phyloP scores from a whole-genome alignment of 2,888 invertebrate species.

The Tryphoninae sp. region DNA sequence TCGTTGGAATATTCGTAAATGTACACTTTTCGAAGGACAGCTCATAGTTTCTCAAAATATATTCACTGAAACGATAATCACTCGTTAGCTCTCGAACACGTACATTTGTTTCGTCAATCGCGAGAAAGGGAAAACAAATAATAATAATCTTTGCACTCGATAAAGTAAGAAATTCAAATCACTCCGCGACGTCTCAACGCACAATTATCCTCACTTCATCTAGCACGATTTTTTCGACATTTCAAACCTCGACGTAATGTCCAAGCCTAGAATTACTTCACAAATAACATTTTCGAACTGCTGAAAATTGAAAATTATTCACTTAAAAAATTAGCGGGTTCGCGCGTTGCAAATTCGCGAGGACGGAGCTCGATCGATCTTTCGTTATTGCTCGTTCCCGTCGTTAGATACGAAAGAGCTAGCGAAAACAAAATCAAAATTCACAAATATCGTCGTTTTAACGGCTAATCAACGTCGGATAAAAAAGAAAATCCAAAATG shows the following conservation, averaged over 20 bases:
- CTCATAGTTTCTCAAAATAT: not conserved
- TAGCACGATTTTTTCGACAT: conserved; percentile 38
- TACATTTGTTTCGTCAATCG: not conserved
- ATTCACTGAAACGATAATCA: conserved; percentile 29
- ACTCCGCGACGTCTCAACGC: conserved; percentile 20
- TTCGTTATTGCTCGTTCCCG: conserved; percentile 38
- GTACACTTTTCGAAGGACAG: not conserved
- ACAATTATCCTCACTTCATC: conserved; percentile 25
- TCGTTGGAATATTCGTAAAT: not conserved
- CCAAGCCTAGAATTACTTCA: conserved; percentile 12
- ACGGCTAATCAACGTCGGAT: not conserved
- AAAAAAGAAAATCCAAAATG: conserved; percentile 9
- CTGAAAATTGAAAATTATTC: conserved; percentile 22
- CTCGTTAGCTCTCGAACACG: conserved; percentile 18
- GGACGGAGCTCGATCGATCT: conserved; percentile 61
- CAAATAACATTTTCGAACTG: conserved; percentile 9
- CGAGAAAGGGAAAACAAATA: not conserved
- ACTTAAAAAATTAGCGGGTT: conserved; percentile 15
- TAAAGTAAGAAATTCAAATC: not conserved
- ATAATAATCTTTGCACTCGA: not conserved
- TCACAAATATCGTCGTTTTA: not conserved
- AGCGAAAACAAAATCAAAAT: conserved; percentile 4
- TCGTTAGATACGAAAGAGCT: conserved; percentile 5
- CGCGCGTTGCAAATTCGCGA: conserved; percentile 56
- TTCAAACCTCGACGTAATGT: not conserved